Evolutionary conservation across 2,888 invertebrate genomes (phyloP), one percentile per base, ranked within the genome.

Genomic region (Caenorhabditis sp.): DNA sequence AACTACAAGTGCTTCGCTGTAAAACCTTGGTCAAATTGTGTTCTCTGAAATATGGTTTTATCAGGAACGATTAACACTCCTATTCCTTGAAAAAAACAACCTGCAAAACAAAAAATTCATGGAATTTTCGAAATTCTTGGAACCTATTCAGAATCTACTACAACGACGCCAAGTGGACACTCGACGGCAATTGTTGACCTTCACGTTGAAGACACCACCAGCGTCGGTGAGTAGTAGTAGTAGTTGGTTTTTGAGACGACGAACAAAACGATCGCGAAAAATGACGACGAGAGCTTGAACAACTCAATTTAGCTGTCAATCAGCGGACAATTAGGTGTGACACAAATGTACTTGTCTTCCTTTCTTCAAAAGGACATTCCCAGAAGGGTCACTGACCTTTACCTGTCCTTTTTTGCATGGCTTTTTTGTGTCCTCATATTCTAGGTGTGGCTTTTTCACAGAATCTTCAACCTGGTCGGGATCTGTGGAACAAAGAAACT

Each of bases 171-270:
- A 72, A 77, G 81, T 81, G 75, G 81, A 75, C 81, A 77, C 74
- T 79, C 82, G 73, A 82, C 82, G 54, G 83, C 83, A 56, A 80
- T 75, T 80, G 83, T 83, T 75, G 83, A 83, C 79, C 80, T 83
- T 70, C 83, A 75, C 51, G 83, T 83, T 56, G 49, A 69, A 64
- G 83, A 83, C 64, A 66, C 79, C 58, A 83, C 83, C n/a, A 75
- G 72, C 14, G 59, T 63, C 24, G 61, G 79, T 80, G 79, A 80
- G 79, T 31, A 31, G 38, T 77, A n/a, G n/a, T n/a, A n/a, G n/a
- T n/a, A n/a, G n/a, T n/a, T n/a, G 69, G 63, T 63, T 70, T 69
- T 77, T 69, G 77, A 70, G 64, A 64, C 56, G 59, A 38, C 56
- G 59, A 38, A 38, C 38, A 38, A 38, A 38, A 61, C 76, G 69